Base-by-base conservation (phyloP, 1,140 invertebrate genomes). In the Vanessa atalanta region DNA sequence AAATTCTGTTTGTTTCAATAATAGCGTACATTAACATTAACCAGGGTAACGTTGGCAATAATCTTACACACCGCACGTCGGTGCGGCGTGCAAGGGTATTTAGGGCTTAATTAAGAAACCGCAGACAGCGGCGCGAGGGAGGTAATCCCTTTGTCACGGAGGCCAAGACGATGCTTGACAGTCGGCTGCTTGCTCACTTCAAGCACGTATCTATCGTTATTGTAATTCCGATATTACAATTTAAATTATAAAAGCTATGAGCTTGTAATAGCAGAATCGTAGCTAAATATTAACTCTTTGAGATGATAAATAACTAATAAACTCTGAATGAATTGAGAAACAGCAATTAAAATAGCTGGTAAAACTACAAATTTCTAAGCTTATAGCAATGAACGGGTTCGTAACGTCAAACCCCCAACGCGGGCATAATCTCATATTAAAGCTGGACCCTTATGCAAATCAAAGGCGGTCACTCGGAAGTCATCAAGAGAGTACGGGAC, bases 31-130 rank as follows among this genome's bases (percentile, higher is more conserved):
- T 89, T 88, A 85, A 87, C 85, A 88, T 89, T 83, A 89, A 85
- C 81, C 83, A 84, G 82, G 81, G 85, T 84, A 83, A 84, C 83
- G 82, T 86, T 83, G 78, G 83, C 84, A 87, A 90, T 91, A 89
- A 90, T 91, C 89, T 87, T 84, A 81, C 80, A 85, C 80, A 79
- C 83, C 82, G 82, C 80, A 82, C 74, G 81, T 76, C 79, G 72
- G 71, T 76, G 80, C 76, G 79, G 79, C 75, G 79, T 82, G 81
- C 82, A 79, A 82, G 83, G 84, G 86, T 89, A 89, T 89, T 90
- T 90, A 87, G 84, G 84, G 89, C 88, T 91, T 91, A 91, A 91
- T 91, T 89, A 91, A 88, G 87, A 83, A 88, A 89, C 89, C 89
- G 83, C 88, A 89, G 85, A 89, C 85, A 79, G 77, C 71, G 79